Conservation (phyloP, 2,888 invertebrate species). For the Orthosia gracilis region DNA sequence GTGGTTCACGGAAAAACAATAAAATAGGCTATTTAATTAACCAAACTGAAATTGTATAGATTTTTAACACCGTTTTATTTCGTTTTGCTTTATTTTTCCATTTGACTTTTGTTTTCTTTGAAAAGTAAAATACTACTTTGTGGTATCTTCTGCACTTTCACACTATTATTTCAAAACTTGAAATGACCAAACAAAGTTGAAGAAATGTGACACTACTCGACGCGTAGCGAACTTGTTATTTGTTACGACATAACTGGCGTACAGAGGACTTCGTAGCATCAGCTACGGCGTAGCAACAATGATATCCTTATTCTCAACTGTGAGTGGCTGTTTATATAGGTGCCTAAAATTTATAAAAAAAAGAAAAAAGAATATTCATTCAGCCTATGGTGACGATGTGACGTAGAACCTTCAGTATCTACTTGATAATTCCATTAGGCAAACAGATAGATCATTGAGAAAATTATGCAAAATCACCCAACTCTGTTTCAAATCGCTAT, state of each 20-base stretch:
- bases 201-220: conserved; percentile 15
- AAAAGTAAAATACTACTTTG: no score
- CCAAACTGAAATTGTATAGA: neutral
- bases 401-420: conserved; percentile 30
- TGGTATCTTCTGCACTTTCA: neutral
- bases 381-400: neutral
- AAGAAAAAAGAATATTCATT: conserved; percentile 12
- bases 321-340: neutral
- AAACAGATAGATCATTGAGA: conserved; percentile 76
- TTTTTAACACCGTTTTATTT: neutral
- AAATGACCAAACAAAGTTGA: neutral
- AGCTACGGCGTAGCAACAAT: conserved; percentile 40
- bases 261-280: conserved; percentile 26
- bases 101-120: neutral
- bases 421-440: conserved; percentile 78
- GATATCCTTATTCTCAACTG: neutral
- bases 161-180: conserved; percentile 8
- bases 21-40: conserved; percentile 13
- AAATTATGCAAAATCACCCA: conserved; percentile 83
- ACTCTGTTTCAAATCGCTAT: conserved; percentile 82
- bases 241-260: conserved; percentile 32
- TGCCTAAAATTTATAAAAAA: neutral
- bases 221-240: conserved; percentile 16
- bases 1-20: conserved; percentile 26
- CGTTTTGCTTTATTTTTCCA: no score